Evolutionary conservation across 2,113 vertebrate genomes (phyloP).

Genomic region (Melospiza melodia): DNA sequence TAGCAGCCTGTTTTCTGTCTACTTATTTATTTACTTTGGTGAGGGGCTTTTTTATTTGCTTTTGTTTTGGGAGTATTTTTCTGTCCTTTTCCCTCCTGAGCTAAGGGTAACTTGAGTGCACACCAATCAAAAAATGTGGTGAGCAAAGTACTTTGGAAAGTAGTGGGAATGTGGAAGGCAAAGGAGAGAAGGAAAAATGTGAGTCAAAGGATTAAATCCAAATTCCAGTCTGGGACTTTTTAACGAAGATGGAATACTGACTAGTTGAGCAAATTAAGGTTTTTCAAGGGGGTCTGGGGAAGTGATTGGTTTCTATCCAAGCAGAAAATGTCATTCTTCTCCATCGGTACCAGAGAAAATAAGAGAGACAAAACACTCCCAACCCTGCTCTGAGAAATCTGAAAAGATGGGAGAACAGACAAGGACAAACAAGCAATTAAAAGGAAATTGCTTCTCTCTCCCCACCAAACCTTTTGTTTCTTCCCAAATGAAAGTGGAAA

Average conservation of each 20-base stretch:
- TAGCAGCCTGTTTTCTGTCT: conserved; percentile 47
- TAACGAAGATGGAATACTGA: conserved; percentile 74
- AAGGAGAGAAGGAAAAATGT: conserved; percentile 45
- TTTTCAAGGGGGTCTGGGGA: conserved; percentile 67
- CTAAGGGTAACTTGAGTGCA: conserved; percentile 62
- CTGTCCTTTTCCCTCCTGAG: not conserved
- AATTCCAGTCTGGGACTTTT: conserved; percentile 64
- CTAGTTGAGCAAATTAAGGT: conserved; percentile 74
- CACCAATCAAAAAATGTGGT: conserved; percentile 11
- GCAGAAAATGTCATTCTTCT: conserved; percentile 76
- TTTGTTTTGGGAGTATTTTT: conserved; percentile 33
- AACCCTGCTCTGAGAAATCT: not conserved
- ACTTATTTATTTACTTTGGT: conserved; percentile 70
- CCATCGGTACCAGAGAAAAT: conserved; percentile 24
- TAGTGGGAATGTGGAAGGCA: conserved; percentile 28
- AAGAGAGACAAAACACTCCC: conserved; percentile 47
- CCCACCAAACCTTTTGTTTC: not conserved
- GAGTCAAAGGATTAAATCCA: conserved; percentile 72
- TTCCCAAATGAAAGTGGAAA: conserved; percentile 27
- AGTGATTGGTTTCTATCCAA: conserved; percentile 70
- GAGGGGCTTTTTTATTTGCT: conserved; percentile 29
- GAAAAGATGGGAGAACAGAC: conserved; percentile 35
- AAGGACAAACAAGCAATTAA: conserved; percentile 48
- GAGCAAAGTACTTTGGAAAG: conserved; percentile 42
- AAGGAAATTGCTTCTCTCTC: not conserved